Percentiles rank a stretch among this genome's conserved stretches.
These are phyloP conservation scores for Phyllotreta cruciferae DNA, from an alignment of 2,888 invertebrate species.

Conservation along the genomic window DNA sequence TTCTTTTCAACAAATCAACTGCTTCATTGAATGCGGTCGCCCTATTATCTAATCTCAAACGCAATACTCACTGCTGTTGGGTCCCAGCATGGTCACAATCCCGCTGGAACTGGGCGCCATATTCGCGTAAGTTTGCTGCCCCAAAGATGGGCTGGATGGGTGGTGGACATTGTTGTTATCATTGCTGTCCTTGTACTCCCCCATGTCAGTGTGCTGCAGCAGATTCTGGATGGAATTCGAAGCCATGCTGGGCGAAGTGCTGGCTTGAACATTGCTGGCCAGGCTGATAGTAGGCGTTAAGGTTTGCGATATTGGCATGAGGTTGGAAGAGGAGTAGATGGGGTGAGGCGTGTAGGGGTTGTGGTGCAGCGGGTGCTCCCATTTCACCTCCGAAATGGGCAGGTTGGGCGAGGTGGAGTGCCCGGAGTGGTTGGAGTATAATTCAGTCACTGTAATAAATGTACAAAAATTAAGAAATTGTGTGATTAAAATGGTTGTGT, in stretches of 20 bases:
- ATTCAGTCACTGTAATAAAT: slow-evolving; percentile 50
- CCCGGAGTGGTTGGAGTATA: slow-evolving; percentile 47
- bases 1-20: slow-evolving; percentile 16
- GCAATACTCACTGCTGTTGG: slow-evolving; percentile 58
- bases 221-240: slow-evolving; percentile 58
- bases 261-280: slow-evolving; percentile 48
- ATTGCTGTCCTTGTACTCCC: slow-evolving; percentile 47
- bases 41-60: slow-evolving; percentile 6
- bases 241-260: slow-evolving; percentile 64
- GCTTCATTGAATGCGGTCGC: slow-evolving; percentile 19
- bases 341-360: slow-evolving; percentile 55
- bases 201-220: slow-evolving; percentile 34
- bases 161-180: slow-evolving; percentile 48
- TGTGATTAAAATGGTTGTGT: too few species aligned
- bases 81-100: slow-evolving; percentile 61
- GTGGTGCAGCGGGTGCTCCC: slow-evolving; percentile 51
- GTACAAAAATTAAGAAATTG: not conserved
- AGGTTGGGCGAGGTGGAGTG: slow-evolving; percentile 59
- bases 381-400: slow-evolving; percentile 50
- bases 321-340: slow-evolving; percentile 56
- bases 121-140: slow-evolving; percentile 48
- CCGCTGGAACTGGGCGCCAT: slow-evolving; percentile 61
- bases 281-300: slow-evolving; percentile 24
- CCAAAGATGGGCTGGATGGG: slow-evolving; percentile 39
- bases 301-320: slow-evolving; percentile 60